Evolutionary conservation across 2,113 vertebrate species (phyloP).

Genomic region (Carlito syrichta): DNA sequence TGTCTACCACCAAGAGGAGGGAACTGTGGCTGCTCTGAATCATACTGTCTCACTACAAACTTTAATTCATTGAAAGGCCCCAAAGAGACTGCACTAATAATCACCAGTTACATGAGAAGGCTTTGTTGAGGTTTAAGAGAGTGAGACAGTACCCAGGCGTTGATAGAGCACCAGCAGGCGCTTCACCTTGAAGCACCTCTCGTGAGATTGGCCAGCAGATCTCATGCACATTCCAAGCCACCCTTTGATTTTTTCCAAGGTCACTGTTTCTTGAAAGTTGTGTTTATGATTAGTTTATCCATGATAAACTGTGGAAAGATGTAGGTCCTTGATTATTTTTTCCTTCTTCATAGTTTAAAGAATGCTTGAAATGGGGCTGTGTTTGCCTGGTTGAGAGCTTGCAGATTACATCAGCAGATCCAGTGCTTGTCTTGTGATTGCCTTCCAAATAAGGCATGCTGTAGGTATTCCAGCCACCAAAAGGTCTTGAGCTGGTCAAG

Average conservation of each 20-base stretch:
- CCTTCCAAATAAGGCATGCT: slow-evolving; percentile 71
- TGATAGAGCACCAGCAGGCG: accelerated
- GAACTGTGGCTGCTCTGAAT: background rate
- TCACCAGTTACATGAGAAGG: background rate
- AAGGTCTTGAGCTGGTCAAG: slow-evolving; percentile 12
- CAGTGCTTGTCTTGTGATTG: background rate
- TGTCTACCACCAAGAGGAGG: slow-evolving; percentile 24
- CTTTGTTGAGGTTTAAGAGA: background rate
- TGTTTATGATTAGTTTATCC: slow-evolving; percentile 27
- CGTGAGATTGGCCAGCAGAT: background rate
- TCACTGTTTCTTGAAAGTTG: background rate
- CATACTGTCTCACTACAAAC: background rate
- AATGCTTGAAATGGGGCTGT: slow-evolving; percentile 19
- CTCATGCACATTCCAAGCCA: background rate
- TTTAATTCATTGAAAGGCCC: background rate
- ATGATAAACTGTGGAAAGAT: slow-evolving; percentile 24
- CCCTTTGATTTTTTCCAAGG: slow-evolving; percentile 19
- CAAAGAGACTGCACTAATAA: background rate
- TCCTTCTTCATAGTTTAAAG: background rate
- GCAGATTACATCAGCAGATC: background rate
- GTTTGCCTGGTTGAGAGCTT: background rate
- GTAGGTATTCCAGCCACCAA: background rate
- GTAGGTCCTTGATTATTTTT: background rate
- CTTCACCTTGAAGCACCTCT: background rate
- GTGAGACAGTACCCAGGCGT: background rate